Evolutionary conservation across 2,888 invertebrate species (phyloP).

Genomic region (Thecocarcelia acutangulata): DNA sequence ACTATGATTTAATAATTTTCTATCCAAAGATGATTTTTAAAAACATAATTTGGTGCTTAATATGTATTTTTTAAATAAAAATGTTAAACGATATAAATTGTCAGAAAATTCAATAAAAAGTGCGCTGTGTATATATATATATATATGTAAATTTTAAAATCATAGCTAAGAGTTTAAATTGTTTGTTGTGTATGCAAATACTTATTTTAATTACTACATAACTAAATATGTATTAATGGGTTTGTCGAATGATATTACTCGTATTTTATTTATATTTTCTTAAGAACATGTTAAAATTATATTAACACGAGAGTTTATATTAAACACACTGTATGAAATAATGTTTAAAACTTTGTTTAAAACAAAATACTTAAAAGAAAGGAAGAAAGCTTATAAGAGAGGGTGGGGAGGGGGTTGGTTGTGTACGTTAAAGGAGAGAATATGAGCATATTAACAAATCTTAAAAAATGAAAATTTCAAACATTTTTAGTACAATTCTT

Average conservation of each 20-base stretch:
- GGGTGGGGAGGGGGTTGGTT: neutral
- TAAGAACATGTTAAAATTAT: slow-evolving; percentile 38
- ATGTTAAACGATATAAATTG: neutral
- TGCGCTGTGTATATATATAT: neutral
- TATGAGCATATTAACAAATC: slow-evolving; percentile 20
- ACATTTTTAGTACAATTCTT: slow-evolving; percentile 12
- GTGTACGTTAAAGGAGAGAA: slow-evolving; percentile 12
- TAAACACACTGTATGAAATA: slow-evolving; percentile 17
- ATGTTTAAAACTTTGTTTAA: slow-evolving; percentile 40
- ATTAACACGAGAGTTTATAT: slow-evolving; percentile 21
- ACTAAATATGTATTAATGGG: slow-evolving; percentile 28
- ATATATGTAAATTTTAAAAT: neutral
- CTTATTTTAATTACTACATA: slow-evolving; percentile 31
- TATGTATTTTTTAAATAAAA: too few relatives aligned
- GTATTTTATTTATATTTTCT: slow-evolving; percentile 8
- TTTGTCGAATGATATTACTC: slow-evolving; percentile 5
- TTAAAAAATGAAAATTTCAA: slow-evolving; percentile 31
- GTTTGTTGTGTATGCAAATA: neutral
- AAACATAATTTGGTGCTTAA: neutral
- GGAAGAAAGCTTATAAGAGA: slow-evolving; percentile 1
- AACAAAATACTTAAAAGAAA: slow-evolving; percentile 50
- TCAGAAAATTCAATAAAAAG: neutral
- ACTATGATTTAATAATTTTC: neutral
- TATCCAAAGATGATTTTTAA: neutral
- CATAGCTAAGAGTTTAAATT: neutral